Percentiles rank a stretch among this genome's conserved stretches.
These are phyloP conservation scores for Carabus problematicus DNA, from an alignment of 2,888 invertebrate species.

Conservation along the genomic window DNA sequence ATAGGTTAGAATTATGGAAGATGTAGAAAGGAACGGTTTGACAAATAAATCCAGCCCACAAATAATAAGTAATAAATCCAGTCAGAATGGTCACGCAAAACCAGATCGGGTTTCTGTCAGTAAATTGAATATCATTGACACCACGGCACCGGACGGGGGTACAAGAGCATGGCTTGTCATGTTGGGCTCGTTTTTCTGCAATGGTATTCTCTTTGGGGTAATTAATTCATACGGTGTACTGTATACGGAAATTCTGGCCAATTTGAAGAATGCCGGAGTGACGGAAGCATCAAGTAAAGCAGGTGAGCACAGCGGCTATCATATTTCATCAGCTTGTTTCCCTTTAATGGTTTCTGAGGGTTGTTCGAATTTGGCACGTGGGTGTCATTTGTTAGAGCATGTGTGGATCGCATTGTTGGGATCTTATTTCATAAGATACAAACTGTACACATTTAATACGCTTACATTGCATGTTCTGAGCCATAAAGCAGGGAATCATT, in stretches of 20 bases:
- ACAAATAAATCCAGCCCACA: conserved; percentile 24
- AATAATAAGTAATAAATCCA: conserved; percentile 25
- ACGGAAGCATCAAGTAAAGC: conserved; percentile 80
- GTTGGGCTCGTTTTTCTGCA: conserved; percentile 85
- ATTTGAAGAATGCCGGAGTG: conserved; percentile 69
- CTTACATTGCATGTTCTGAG: too few species aligned
- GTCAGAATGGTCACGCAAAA: conserved; percentile 28
- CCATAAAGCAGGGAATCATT: too few species aligned
- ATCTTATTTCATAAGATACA: too few species aligned
- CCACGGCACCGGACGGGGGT: conserved; percentile 76
- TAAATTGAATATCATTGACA: conserved; percentile 48
- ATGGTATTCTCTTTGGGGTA: conserved; percentile 89
- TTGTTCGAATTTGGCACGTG: too few species aligned
- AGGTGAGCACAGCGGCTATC: conserved; percentile 66
- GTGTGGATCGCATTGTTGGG: too few species aligned
- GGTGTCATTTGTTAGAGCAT: conserved; percentile 1
- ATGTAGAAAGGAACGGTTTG: conserved; percentile 32
- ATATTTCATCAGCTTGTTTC: conserved; percentile 30
- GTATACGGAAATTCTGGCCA: conserved; percentile 72
- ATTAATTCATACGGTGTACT: conserved; percentile 90
- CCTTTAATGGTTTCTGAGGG: conserved; percentile 2
- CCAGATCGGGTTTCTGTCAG: conserved; percentile 30
- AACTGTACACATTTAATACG: too few species aligned
- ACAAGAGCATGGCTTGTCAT: conserved; percentile 81
- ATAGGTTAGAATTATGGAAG: conserved; percentile 40